Conservation (phyloP, 2,888 invertebrate species). For the Pristionchus mayeri region DNA sequence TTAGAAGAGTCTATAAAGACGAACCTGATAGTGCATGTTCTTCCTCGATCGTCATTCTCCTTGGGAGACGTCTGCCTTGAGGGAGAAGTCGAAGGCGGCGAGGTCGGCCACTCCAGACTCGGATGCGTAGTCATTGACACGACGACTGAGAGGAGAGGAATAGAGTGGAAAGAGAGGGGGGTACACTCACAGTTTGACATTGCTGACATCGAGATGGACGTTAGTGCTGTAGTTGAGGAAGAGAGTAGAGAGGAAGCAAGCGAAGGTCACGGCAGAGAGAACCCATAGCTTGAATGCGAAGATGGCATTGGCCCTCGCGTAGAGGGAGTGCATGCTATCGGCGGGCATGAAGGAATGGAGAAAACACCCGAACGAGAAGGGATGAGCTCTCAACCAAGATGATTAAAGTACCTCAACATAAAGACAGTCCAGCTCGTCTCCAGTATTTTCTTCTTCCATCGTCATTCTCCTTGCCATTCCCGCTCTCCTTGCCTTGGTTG, state of each 20-base stretch:
- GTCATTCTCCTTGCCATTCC: too few relatives aligned
- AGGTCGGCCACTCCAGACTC: conserved; percentile 94
- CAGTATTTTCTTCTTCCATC: too few relatives aligned
- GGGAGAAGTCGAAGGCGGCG: conserved; percentile 93
- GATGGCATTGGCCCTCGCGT: conserved; percentile 94
- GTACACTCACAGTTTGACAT: conserved; percentile 90
- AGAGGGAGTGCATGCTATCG: conserved; percentile 80
- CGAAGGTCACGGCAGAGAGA: conserved; percentile 92
- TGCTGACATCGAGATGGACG: conserved; percentile 89
- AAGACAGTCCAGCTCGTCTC: too few relatives aligned
- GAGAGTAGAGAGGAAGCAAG: conserved; percentile 94
- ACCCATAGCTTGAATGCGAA: conserved; percentile 94
- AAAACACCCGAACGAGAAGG: too few relatives aligned
- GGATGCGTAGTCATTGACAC: conserved; percentile 95
- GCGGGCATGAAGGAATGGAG: conserved; percentile 5
- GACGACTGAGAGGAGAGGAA: conserved; percentile 84
- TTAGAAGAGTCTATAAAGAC: conserved; percentile 99
- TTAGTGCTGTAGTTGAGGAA: conserved; percentile 90
- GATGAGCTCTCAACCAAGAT: too few relatives aligned
- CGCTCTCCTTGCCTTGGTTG: too few relatives aligned
- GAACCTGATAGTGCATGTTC: conserved; percentile 96
- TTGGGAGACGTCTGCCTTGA: conserved; percentile 82
- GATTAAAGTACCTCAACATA: too few relatives aligned
- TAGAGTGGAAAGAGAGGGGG: background rate
- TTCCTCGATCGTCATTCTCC: conserved; percentile 84